These are phyloP conservation scores for Carapus acus DNA, from an alignment of 2,797 vertebrate genomes.

Conservation along the genomic window DNA sequence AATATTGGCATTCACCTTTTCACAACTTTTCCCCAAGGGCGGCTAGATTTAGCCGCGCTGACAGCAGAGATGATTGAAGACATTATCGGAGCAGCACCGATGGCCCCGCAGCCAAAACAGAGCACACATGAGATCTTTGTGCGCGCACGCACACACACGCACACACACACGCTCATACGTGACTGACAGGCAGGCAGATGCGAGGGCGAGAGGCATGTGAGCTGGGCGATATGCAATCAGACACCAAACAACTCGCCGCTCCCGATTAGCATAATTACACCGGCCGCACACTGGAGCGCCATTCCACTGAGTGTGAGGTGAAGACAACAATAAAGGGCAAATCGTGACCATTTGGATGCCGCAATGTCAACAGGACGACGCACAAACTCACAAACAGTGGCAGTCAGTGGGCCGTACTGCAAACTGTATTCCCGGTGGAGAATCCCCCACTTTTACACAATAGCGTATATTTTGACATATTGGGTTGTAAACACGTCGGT, in stretches of 20 bases:
- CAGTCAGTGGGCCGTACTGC: too few species aligned
- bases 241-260: conserved; percentile 32
- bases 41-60: conserved; percentile 73
- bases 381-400: too few species aligned
- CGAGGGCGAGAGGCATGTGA: conserved; percentile 8
- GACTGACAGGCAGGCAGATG: not conserved
- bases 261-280: conserved; percentile 59
- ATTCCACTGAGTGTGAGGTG: conserved; percentile 30
- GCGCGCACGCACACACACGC: not conserved
- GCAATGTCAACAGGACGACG: not conserved
- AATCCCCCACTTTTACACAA: too few species aligned
- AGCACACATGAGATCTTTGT: conserved; percentile 54
- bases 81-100: conserved; percentile 72
- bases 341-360: not conserved
- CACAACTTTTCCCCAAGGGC: conserved; percentile 79
- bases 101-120: conserved; percentile 68
- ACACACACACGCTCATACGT: not conserved
- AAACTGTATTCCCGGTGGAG: too few species aligned
- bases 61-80: conserved; percentile 78
- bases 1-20: conserved; percentile 78
- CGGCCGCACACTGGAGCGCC: conserved; percentile 31
- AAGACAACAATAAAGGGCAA: conserved; percentile 30
- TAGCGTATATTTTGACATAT: too few species aligned
- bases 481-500: conserved; percentile 13
- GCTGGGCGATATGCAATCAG: conserved; percentile 48